phyloP scores from a whole-genome alignment of 2,888 invertebrate genomes.

The Melanophora roralis region DNA sequence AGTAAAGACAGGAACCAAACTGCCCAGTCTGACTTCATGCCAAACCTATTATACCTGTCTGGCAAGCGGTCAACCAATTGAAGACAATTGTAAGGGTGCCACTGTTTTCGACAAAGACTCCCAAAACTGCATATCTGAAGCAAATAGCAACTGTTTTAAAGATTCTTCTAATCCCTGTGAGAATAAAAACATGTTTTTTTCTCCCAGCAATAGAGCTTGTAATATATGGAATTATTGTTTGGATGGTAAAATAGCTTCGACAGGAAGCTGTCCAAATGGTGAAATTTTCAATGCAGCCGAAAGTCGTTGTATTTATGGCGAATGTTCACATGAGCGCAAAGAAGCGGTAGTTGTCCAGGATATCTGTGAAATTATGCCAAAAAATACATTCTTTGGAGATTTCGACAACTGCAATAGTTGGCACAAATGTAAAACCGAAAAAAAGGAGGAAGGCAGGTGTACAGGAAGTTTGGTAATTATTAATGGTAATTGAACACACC shows the following conservation, averaged over 20 bases:
- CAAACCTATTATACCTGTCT: conserved; percentile 61
- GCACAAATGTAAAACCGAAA: conserved; percentile 44
- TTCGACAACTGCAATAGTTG: conserved; percentile 59
- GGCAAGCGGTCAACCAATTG: background rate
- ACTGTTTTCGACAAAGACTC: conserved; percentile 61
- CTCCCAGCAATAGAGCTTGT: conserved; percentile 56
- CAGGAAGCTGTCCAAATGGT: conserved; percentile 54
- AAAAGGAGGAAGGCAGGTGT: conserved; percentile 48
- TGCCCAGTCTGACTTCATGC: conserved; percentile 63
- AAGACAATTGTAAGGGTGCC: background rate
- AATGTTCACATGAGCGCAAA: conserved; percentile 34
- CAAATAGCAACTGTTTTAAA: conserved; percentile 51
- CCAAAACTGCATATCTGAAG: conserved; percentile 54
- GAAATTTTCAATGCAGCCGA: conserved; percentile 44
- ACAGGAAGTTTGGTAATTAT: conserved; percentile 38
- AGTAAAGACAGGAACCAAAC: conserved; percentile 49
- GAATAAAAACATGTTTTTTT: conserved; percentile 31
- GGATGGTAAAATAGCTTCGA: conserved; percentile 22
- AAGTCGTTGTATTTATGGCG: conserved; percentile 58
- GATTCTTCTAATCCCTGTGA: conserved; percentile 55
- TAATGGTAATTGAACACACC: too few species aligned
- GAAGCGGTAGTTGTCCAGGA: conserved; percentile 1
- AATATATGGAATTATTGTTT: conserved; percentile 63
- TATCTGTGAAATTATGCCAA: conserved; percentile 63
- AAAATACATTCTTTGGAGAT: conserved; percentile 63